These are phyloP conservation scores for Nasonovia ribisnigri DNA, from an alignment of 2,888 invertebrate genomes.

Conservation along the genomic window DNA sequence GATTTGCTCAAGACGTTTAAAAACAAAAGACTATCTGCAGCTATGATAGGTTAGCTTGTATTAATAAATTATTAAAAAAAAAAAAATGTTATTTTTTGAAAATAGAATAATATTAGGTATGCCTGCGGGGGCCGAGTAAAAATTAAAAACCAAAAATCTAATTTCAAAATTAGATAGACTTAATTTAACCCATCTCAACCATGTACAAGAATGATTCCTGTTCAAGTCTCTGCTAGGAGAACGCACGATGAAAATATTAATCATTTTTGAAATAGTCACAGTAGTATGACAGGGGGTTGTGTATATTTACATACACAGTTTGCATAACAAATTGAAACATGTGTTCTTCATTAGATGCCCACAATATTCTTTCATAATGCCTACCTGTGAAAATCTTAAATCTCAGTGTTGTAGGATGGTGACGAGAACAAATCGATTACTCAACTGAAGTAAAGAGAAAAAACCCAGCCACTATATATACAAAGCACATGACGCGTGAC, in stretches of 20 bases:
- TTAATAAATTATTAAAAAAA: not conserved
- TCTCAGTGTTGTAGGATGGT: conserved; percentile 25
- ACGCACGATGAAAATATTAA: conserved; percentile 44
- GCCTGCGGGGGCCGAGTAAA: not conserved
- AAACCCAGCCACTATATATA: not conserved
- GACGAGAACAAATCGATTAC: conserved; percentile 63
- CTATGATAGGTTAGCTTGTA: not conserved
- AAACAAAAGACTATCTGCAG: not conserved
- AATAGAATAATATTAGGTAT: not conserved
- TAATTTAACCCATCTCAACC: conserved; percentile 28
- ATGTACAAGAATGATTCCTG: not conserved
- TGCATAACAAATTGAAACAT: conserved; percentile 63
- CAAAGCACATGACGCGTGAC: conserved; percentile 28
- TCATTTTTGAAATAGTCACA: conserved; percentile 38
- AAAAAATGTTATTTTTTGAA: not conserved
- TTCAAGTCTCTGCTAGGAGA: not conserved
- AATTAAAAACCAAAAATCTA: not conserved
- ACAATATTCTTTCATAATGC: conserved; percentile 28
- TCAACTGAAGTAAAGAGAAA: not conserved
- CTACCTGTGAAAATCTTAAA: conserved; percentile 40
- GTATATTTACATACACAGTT: conserved; percentile 36
- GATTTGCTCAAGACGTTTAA: conserved; percentile 10
- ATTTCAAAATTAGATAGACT: conserved; percentile 13
- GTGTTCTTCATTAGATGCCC: conserved; percentile 58
- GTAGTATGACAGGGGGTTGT: conserved; percentile 7